Percentiles rank a stretch among this genome's conserved stretches.
phyloP scores from a whole-genome alignment of 1,140 invertebrate genomes.

The Subanguina moxae region DNA sequence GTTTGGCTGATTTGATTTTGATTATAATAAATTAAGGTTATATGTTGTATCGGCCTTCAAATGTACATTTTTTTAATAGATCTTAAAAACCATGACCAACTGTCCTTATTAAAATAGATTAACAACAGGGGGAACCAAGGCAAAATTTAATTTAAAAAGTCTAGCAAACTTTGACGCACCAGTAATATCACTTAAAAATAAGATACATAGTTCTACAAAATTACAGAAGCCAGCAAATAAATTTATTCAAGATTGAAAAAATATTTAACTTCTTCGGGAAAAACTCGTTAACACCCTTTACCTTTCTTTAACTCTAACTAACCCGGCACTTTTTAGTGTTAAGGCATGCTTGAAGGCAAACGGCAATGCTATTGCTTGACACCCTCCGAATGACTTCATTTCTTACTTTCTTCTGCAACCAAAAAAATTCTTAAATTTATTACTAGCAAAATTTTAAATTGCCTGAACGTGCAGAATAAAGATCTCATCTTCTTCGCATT shows the following conservation, averaged over 20 bases:
- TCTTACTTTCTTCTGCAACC: neutral
- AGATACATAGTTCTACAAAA: no score
- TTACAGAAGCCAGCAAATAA: neutral
- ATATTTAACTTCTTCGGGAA: neutral
- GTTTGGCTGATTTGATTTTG: no score
- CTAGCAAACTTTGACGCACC: neutral
- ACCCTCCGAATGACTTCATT: neutral
- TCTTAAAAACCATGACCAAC: no score
- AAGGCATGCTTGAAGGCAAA: neutral
- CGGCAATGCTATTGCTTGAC: slow-evolving; percentile 2
- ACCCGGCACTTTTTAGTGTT: neutral
- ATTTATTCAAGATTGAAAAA: neutral
- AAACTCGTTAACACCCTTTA: neutral
- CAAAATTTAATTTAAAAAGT: neutral
- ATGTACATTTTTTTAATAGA: neutral
- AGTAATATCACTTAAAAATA: no score
- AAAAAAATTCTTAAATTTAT: no score
- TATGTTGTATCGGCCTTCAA: neutral
- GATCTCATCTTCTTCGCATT: neutral
- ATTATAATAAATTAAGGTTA: neutral
- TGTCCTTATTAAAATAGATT: neutral
- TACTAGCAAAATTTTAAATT: neutral
- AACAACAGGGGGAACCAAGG: neutral
- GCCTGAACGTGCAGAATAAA: slow-evolving; percentile 7
- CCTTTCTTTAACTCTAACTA: neutral